phyloP scores from a whole-genome alignment of 2,797 vertebrate species.

The Squalus acanthias region DNA sequence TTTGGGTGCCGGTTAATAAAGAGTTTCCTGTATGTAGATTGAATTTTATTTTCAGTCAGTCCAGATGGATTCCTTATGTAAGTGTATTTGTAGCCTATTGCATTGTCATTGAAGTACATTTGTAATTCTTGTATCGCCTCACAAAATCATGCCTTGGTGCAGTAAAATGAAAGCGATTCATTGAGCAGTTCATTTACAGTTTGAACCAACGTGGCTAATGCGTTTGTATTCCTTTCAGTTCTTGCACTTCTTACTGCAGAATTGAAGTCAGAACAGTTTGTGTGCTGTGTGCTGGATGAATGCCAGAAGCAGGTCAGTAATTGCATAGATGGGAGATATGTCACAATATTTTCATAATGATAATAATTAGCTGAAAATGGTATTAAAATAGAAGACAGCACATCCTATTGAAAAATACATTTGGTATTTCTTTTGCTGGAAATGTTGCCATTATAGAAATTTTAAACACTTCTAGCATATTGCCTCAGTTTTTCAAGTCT shows the following conservation, averaged over 20 bases:
- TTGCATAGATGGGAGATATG: neutral
- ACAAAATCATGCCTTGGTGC: neutral
- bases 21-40: neutral
- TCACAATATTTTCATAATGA: slow-evolving; percentile 20
- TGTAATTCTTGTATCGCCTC: slow-evolving; percentile 39
- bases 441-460: neutral
- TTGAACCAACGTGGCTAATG: neutral
- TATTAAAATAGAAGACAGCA: neutral
- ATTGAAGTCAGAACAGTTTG: slow-evolving; percentile 66
- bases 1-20: no score
- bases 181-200: neutral
- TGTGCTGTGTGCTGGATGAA: slow-evolving; percentile 67
- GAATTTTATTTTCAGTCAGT: neutral
- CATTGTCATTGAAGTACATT: slow-evolving; percentile 23
- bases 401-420: neutral
- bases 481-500: neutral
- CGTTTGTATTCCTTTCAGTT: slow-evolving; percentile 58
- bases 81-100: neutral
- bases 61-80: neutral
- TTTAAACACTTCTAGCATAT: neutral
- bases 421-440: neutral
- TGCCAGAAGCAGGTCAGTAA: slow-evolving; percentile 77
- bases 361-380: neutral
- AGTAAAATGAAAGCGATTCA: neutral
- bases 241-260: slow-evolving; percentile 72